A percentile compares a stretch with the other conserved stretches of the same genome.
phyloP scores from a whole-genome alignment of 2,797 vertebrate species.

The Danio kyathit region DNA sequence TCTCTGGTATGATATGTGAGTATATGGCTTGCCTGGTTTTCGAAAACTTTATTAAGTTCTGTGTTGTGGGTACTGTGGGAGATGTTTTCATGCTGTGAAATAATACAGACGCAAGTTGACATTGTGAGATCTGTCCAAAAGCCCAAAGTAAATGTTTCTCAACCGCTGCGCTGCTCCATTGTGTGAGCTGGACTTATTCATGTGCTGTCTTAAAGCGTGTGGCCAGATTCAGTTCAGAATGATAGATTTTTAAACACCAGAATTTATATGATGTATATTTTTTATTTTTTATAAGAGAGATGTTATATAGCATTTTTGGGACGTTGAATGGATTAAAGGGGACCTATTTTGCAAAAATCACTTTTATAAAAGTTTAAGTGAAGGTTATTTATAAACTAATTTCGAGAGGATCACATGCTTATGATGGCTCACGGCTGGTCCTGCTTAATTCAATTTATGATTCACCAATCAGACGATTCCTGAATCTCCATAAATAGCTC shows the following conservation, averaged over 20 bases:
- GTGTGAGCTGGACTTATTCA: constrained; percentile 1
- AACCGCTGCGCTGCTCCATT: background rate
- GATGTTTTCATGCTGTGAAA: constrained; percentile 60
- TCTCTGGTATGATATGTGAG: constrained; percentile 59
- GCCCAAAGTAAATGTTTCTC: constrained; percentile 29
- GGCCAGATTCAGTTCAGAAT: constrained; percentile 1
- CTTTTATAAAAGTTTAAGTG: too few species aligned
- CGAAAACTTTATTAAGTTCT: constrained; percentile 68
- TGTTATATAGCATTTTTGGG: too few species aligned
- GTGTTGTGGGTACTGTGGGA: constrained; percentile 67
- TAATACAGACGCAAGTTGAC: constrained; percentile 63
- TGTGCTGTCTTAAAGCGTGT: background rate
- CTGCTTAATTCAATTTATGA: too few species aligned
- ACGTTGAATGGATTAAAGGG: too few species aligned
- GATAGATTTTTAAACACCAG: background rate
- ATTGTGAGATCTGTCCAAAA: constrained; percentile 52
- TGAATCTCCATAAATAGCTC: too few species aligned
- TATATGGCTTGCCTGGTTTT: constrained; percentile 60
- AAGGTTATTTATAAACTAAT: too few species aligned
- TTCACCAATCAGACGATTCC: too few species aligned
- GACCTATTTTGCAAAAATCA: too few species aligned
- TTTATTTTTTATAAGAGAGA: too few species aligned
- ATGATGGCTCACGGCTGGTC: too few species aligned
- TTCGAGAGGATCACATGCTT: too few species aligned
- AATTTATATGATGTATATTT: too few species aligned